Evolutionary conservation across 2,888 invertebrate species (phyloP), one percentile per base, ranked within the genome.

Genomic region (Dolichomitus sp.): DNA sequence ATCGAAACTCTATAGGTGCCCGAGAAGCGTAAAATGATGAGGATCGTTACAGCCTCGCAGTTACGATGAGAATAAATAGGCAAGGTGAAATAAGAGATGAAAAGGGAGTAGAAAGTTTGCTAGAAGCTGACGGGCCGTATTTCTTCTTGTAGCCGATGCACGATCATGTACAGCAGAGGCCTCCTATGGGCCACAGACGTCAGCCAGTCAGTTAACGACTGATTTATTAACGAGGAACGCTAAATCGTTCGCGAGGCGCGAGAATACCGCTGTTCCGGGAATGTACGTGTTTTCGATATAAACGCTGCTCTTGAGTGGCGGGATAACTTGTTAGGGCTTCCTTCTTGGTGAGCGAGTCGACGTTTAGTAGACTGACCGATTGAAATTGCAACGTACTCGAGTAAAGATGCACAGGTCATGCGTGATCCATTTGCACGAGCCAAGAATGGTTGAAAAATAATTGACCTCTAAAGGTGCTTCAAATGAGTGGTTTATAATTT

Each of bases 191-290:
- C 11, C 11, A 17, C 57, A 61, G 68, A 42, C 65, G 80, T 83
- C 77, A 73, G 69, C 61, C 50, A 81, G 77, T 78, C 72, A 72
- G 80, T 78, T 69, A 72, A 75, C 54, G 40, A 77, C 66, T 84
- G 84, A 84, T 84, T 84, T 81, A 84, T 84, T 78, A 78, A 75
- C 78, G 14, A 57, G 33, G 27, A 72, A 45, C 70, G 65, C 23
- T 78, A 63, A 78, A 78, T 80, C 68, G 76, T 76, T 65, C 65
- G 27, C 68, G 76, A 59, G 73, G 61, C 69, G 69, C 59, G 45
- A 75, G 73, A 73, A 73, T 73, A 73, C 23, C 19, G 17, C n/a
- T 57, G 27, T 75, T 68, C 57, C 66, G 57, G 66, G 45, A 76
- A 76, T 48, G 59, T 59, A 48, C 59, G 65, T 57, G 65, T 65